Evolutionary conservation across 2,797 vertebrate species (phyloP).

Genomic region (Lophotriccus pileatus): DNA sequence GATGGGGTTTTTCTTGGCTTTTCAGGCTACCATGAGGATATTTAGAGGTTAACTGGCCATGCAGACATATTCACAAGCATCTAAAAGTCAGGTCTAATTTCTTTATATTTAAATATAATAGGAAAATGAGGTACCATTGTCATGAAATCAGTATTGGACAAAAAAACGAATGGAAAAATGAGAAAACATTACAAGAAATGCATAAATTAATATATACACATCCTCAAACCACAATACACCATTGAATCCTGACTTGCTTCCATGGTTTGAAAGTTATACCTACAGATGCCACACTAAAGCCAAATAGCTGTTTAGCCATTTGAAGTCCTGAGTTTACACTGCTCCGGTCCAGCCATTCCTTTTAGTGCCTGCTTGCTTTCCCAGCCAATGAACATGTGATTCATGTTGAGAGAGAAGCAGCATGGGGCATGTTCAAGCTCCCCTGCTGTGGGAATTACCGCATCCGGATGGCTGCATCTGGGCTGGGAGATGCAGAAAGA

Average conservation of each 20-base stretch:
- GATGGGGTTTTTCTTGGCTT: neutral
- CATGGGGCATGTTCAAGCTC: neutral
- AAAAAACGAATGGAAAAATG: neutral
- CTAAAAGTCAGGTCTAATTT: neutral
- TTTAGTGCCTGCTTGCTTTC: neutral
- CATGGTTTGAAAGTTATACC: neutral
- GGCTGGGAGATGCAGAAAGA: neutral
- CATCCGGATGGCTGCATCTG: neutral
- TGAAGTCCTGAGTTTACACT: fast-evolving
- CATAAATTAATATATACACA: neutral
- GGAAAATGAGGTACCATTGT: neutral
- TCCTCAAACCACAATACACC: fast-evolving
- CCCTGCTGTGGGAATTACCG: fast-evolving
- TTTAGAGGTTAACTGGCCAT: neutral
- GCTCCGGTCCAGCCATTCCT: neutral
- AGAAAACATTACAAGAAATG: neutral
- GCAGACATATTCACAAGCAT: neutral
- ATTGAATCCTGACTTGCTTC: neutral
- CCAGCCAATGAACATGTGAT: neutral
- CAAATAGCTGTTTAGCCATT: neutral
- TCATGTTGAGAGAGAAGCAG: neutral
- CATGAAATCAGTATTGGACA: neutral
- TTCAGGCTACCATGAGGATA: neutral
- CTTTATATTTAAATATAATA: neutral
- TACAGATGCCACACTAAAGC: neutral